Conservation (phyloP, 2,888 invertebrate genomes). For the Protophormia terraenovae region DNA sequence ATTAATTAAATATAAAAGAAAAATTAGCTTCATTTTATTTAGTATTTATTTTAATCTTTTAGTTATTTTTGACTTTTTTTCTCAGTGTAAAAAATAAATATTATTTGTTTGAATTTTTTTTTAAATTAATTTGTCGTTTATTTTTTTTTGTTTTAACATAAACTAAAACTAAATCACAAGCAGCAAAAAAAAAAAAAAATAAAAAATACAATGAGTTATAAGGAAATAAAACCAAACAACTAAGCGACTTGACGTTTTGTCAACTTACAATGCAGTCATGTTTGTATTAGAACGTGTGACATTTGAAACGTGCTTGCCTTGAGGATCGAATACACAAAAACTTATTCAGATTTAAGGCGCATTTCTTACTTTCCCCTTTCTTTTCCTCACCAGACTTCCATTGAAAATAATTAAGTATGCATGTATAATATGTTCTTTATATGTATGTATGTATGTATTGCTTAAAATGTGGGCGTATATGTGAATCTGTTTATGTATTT, state of each 20-base stretch:
- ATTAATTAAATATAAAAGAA: no score
- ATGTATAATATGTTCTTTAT: no score
- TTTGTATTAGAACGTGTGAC: slow-evolving; percentile 27
- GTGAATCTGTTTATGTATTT: background rate
- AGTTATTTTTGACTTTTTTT: background rate
- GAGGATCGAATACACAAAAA: background rate
- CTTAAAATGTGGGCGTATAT: background rate
- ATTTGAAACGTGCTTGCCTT: background rate
- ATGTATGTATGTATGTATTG: background rate
- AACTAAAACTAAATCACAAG: background rate
- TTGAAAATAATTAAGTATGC: no score
- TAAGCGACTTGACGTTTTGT: slow-evolving; percentile 6
- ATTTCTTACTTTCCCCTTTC: background rate
- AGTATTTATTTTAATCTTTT: no score
- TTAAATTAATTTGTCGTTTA: background rate
- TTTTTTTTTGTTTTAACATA: background rate
- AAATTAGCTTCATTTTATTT: no score
- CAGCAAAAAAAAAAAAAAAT: background rate
- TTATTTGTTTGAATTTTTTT: background rate
- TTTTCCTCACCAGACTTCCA: background rate
- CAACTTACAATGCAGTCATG: slow-evolving; percentile 1
- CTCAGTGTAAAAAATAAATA: background rate
- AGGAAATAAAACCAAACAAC: background rate
- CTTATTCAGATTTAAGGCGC: slow-evolving; percentile 17
- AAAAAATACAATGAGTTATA: no score